Base-by-base conservation (phyloP, 1,140 invertebrate genomes). In the Apocrypta bakeri region DNA sequence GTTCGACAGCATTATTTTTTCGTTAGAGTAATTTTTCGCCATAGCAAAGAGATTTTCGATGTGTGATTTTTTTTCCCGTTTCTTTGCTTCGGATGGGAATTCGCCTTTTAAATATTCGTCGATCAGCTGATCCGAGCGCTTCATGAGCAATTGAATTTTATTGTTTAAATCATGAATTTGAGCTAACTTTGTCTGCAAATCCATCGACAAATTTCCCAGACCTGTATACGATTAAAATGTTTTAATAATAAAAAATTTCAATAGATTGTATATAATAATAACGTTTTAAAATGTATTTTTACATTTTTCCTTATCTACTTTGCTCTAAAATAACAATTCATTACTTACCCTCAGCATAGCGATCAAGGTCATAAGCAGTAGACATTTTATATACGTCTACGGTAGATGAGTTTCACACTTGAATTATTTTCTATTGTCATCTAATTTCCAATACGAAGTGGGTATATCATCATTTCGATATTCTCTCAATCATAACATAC, bases 41-140 rank as follows among this genome's bases (percentile, higher is more conserved):
- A 48, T 79, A 6, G 64, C 76, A 31, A 42, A 40, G 17, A 79
- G 21, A 24, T 61, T 69, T 1, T 31, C 25, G 25, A 79, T 79
- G 64, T 79, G 69, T 1, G 4, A 11, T 25, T n/a, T 27, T 0
- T 37, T 63, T 25, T 79, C 76, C 3, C 21, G 29, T 56, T 79
- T 79, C 64, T 79, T 79, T 0, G 7, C 37, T 21, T 69, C 25
- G n/a, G 12, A 48, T 0, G 64, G 40, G 12, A 79, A 69, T 0
- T 69, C 25, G 1, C 8, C 24, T n/a, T 63, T 79, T 8, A 79
- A 63, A 40, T 72, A 79, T n/a, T 79, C 48, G 29, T 61, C 42
- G 21, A 48, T 25, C 12, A 61, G 42, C 14, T 25, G 21, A 42
- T 79, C 68, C 0, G 29, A 37, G 11, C 56, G 66, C 25, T 63